A percentile compares a stretch with the other conserved stretches of the same genome.
Evolutionary conservation across 1,140 invertebrate species (phyloP).

Genomic region (Trichonephila clavipes): DNA sequence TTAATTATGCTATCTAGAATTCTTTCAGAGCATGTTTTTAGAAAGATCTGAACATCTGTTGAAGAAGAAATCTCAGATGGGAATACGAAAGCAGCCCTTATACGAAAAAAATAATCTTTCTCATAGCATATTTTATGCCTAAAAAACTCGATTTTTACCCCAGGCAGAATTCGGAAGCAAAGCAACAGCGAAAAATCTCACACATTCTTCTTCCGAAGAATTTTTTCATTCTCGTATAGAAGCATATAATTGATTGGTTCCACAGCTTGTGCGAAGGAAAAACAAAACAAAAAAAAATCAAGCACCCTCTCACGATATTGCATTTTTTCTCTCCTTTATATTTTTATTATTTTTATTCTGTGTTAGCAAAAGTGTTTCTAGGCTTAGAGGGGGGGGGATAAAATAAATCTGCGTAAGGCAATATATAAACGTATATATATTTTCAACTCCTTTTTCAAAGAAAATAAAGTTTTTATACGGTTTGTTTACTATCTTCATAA

Average conservation of each 20-base stretch:
- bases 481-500: slow-evolving; percentile 31
- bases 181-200: neutral
- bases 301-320: neutral
- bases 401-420: neutral
- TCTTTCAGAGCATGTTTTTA: neutral
- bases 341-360: neutral
- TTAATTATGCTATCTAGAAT: neutral
- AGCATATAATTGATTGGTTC: slow-evolving; percentile 31
- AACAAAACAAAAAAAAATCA: neutral
- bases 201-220: neutral
- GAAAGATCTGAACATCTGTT: neutral
- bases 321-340: neutral
- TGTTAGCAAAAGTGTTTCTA: neutral
- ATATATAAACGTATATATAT: slow-evolving; percentile 4
- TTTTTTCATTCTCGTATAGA: neutral
- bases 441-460: neutral
- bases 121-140: neutral
- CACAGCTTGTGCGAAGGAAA: neutral
- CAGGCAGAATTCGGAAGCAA: neutral
- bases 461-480: slow-evolving; percentile 16
- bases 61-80: neutral
- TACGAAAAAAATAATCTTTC: neutral
- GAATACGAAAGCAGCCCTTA: neutral
- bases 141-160: neutral
- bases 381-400: neutral